phyloP scores from a whole-genome alignment of 2,888 invertebrate species.

The Leptopilina myrica region DNA sequence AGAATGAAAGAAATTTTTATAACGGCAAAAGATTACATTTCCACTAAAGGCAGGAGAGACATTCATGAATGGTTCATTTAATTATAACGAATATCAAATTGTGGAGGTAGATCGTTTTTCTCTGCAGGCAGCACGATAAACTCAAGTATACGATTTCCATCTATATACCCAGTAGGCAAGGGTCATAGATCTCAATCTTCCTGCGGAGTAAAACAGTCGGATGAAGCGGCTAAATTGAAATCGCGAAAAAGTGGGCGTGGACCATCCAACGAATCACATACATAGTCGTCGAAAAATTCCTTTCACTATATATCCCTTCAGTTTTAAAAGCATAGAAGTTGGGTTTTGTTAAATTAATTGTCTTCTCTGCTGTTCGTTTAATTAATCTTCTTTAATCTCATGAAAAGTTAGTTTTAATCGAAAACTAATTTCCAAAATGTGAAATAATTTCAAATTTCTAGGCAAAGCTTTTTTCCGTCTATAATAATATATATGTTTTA shows the following conservation, averaged over 20 bases:
- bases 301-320: conserved; percentile 45
- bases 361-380: background rate
- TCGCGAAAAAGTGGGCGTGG: conserved; percentile 72
- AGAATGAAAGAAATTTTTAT: conserved; percentile 2
- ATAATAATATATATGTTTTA: too few species aligned
- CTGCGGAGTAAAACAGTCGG: conserved; percentile 60
- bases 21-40: conserved; percentile 34
- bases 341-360: background rate
- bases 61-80: conserved; percentile 26
- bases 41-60: conserved; percentile 13
- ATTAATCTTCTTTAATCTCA: too few species aligned
- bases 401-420: too few species aligned
- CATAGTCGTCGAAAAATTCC: conserved; percentile 46
- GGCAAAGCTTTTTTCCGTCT: too few species aligned
- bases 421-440: too few species aligned
- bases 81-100: conserved; percentile 33
- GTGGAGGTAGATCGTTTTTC: conserved; percentile 33
- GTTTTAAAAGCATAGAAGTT: background rate
- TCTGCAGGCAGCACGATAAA: conserved; percentile 35
- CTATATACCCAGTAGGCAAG: conserved; percentile 47
- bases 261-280: conserved; percentile 62
- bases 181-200: conserved; percentile 59
- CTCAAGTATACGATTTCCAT: conserved; percentile 42
- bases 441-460: too few species aligned
- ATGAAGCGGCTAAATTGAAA: conserved; percentile 71